These are phyloP conservation scores for Eriocheir sinensis DNA, from an alignment of 1,140 invertebrate species.

Conservation along the genomic window DNA sequence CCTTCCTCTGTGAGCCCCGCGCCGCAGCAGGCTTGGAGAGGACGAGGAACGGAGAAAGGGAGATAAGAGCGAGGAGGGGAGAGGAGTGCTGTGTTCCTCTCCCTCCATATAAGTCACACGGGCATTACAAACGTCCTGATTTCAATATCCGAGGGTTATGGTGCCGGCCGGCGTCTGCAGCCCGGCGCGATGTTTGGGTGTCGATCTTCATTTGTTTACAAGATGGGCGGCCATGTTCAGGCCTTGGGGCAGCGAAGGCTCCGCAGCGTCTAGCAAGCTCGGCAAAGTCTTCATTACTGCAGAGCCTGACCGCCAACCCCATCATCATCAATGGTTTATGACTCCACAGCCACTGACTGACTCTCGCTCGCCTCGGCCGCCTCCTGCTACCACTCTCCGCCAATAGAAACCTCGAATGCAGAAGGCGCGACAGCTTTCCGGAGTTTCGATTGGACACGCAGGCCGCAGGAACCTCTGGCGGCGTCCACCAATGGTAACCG, in stretches of 20 bases:
- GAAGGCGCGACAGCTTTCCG: conserved; percentile 10
- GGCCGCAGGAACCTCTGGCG: neutral
- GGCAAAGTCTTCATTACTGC: conserved; percentile 75
- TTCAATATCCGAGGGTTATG: neutral
- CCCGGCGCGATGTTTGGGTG: conserved; percentile 46
- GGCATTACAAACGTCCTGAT: neutral
- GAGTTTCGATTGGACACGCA: conserved; percentile 50
- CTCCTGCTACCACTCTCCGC: conserved; percentile 53
- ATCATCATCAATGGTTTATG: conserved; percentile 73
- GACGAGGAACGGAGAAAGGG: neutral
- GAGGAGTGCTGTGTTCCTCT: neutral
- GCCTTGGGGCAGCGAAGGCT: conserved; percentile 69
- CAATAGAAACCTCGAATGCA: conserved; percentile 51
- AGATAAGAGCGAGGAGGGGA: neutral
- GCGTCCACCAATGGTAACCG: conserved; percentile 44
- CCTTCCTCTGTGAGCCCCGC: no score
- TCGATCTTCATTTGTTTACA: conserved; percentile 74
- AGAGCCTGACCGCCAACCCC: conserved; percentile 65
- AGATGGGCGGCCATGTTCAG: conserved; percentile 73
- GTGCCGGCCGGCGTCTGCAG: neutral
- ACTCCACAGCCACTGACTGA: conserved; percentile 69
- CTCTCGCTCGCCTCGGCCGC: conserved; percentile 51
- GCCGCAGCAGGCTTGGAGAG: no score
- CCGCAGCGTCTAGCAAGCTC: conserved; percentile 73
- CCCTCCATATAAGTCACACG: neutral